A percentile compares a stretch with the other conserved stretches of the same genome.
These are phyloP conservation scores for Crepidodera aurea DNA, from an alignment of 2,888 invertebrate genomes.

Conservation along the genomic window DNA sequence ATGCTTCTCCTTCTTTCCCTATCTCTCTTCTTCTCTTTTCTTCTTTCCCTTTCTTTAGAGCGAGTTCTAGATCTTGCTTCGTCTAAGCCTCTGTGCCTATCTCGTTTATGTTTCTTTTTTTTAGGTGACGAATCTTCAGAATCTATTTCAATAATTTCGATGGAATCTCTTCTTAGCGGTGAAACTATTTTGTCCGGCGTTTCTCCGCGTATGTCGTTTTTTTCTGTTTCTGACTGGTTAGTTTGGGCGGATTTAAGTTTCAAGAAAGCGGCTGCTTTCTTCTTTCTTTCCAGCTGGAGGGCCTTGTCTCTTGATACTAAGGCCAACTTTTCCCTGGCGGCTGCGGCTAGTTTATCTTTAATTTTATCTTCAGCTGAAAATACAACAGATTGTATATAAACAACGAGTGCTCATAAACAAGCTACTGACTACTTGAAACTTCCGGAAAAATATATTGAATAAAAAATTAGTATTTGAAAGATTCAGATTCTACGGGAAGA, in stretches of 20 bases:
- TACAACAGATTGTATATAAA: not conserved
- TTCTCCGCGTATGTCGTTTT: not conserved
- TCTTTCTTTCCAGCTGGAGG: conserved; percentile 77
- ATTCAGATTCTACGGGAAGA: too few species aligned
- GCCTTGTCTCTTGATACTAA: conserved; percentile 63
- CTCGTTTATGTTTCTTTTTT: conserved; percentile 13
- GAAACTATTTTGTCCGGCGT: conserved; percentile 24
- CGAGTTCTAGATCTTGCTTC: conserved; percentile 15
- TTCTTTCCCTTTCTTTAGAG: conserved; percentile 46
- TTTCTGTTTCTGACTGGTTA: too few species aligned
- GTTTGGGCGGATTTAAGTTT: conserved; percentile 57
- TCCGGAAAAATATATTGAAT: too few species aligned
- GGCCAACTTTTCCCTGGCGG: conserved; percentile 68
- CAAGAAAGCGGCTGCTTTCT: conserved; percentile 82
- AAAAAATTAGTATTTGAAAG: too few species aligned
- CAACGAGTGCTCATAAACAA: too few species aligned
- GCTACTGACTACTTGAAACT: too few species aligned
- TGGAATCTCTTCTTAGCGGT: conserved; percentile 44
- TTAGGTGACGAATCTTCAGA: conserved; percentile 26
- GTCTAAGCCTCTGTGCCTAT: conserved; percentile 10
- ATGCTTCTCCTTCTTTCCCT: conserved; percentile 27
- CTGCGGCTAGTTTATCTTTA: conserved; percentile 66
- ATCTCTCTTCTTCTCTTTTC: conserved; percentile 48
- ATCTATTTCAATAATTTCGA: conserved; percentile 39
- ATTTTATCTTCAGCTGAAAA: conserved; percentile 66